Evolutionary conservation across 2,797 vertebrate species (phyloP).

Genomic region (Phoeniculus purpureus): DNA sequence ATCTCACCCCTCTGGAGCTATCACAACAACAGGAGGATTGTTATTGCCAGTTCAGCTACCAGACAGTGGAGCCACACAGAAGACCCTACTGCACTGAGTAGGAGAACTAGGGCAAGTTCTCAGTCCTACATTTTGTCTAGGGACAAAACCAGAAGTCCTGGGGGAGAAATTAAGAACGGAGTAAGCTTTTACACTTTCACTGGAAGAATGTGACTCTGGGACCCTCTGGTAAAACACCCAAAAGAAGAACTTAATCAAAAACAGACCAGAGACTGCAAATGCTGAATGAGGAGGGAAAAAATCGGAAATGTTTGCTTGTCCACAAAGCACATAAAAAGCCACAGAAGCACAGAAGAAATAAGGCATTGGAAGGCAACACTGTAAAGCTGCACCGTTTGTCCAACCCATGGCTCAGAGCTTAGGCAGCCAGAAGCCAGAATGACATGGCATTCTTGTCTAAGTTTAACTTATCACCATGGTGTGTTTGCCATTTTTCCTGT

Average conservation of each 20-base stretch:
- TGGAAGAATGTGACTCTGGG: background rate
- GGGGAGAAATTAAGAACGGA: background rate
- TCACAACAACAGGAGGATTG: background rate
- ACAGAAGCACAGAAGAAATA: background rate
- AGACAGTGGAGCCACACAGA: background rate
- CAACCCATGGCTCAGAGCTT: background rate
- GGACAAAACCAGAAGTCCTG: background rate
- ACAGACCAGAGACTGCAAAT: background rate
- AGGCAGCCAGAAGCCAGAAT: background rate
- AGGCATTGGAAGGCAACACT: background rate
- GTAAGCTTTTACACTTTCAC: background rate
- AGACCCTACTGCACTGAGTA: fast-evolving
- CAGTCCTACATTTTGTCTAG: background rate
- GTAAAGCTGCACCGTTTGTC: background rate
- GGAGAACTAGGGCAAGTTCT: background rate
- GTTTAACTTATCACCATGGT: background rate
- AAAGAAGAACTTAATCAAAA: background rate
- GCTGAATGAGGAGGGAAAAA: background rate
- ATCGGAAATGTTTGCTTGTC: background rate
- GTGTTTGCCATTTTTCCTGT: background rate
- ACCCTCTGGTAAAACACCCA: background rate
- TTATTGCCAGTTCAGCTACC: background rate
- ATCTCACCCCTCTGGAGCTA: background rate
- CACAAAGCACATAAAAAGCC: slow-evolving; percentile 9
- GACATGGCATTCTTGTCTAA: background rate